Percentiles rank a stretch among this genome's conserved stretches.
phyloP scores from a whole-genome alignment of 1,140 invertebrate species.

The Leucophenga varia region DNA sequence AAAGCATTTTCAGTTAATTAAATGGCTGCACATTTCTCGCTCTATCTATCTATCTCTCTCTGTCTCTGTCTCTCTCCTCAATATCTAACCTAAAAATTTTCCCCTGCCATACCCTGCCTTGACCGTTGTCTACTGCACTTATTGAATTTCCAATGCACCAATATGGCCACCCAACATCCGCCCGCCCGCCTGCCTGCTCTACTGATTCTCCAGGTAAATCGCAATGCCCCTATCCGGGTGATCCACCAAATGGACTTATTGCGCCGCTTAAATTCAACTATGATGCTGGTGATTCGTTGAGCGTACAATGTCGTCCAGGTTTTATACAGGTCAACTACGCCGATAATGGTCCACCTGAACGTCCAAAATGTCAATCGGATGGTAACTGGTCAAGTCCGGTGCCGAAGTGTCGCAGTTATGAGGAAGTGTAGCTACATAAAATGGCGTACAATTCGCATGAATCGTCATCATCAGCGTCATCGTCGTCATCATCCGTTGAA shows the following conservation, averaged over 20 bases:
- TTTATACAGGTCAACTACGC: slow-evolving; percentile 61
- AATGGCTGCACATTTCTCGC: neutral
- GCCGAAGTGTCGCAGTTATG: slow-evolving; percentile 59
- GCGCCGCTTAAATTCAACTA: slow-evolving; percentile 76
- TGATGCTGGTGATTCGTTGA: slow-evolving; percentile 72
- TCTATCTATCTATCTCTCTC: neutral
- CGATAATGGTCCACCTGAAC: slow-evolving; percentile 50
- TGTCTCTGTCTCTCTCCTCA: no score
- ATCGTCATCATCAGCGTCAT: slow-evolving; percentile 1
- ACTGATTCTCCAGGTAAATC: slow-evolving; percentile 77
- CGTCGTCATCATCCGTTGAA: neutral
- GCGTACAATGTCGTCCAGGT: slow-evolving; percentile 70
- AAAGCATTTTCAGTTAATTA: neutral
- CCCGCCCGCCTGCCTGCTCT: no score
- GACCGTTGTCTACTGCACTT: no score
- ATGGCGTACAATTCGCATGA: neutral
- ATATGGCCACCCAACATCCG: no score
- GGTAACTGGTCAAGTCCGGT: slow-evolving; percentile 58
- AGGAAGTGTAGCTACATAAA: slow-evolving; percentile 50
- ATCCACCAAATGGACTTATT: slow-evolving; percentile 70
- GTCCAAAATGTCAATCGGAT: slow-evolving; percentile 58
- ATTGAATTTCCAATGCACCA: no score
- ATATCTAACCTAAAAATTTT: no score
- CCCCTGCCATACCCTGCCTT: no score
- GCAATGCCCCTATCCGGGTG: slow-evolving; percentile 73